These are phyloP conservation scores for Xyrauchen texanus DNA, from an alignment of 2,113 vertebrate species.

Conservation along the genomic window DNA sequence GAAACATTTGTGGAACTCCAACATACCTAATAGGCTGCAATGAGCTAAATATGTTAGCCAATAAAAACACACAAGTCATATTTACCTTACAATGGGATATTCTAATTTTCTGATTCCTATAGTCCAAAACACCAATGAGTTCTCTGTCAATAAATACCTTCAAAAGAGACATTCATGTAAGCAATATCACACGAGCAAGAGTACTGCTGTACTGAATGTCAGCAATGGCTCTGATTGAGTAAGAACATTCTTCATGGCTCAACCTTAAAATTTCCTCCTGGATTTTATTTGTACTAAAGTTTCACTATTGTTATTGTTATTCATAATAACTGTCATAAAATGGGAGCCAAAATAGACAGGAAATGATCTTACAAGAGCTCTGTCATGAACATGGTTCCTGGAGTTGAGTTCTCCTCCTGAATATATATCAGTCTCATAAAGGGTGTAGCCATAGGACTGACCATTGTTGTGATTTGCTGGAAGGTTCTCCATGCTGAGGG, in stretches of 20 bases:
- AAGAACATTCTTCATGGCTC: background rate
- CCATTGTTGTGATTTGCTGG: constrained; percentile 79
- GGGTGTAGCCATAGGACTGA: constrained; percentile 86
- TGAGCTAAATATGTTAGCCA: too few relatives aligned
- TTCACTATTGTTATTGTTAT: too few relatives aligned
- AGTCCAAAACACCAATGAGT: constrained; percentile 82
- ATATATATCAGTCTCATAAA: constrained; percentile 85
- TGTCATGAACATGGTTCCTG: constrained; percentile 79
- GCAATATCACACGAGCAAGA: too few relatives aligned
- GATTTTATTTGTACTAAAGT: background rate
- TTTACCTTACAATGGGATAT: constrained; percentile 80
- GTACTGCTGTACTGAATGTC: too few relatives aligned
- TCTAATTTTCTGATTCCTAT: constrained; percentile 72
- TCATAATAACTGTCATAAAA: background rate
- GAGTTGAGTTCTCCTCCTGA: constrained; percentile 78
- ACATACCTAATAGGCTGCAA: too few relatives aligned
- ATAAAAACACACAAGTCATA: too few relatives aligned
- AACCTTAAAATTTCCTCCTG: background rate
- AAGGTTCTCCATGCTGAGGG: constrained; percentile 90
- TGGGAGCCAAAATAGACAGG: background rate
- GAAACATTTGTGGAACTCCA: too few relatives aligned
- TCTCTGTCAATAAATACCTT: constrained; percentile 86
- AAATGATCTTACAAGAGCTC: constrained; percentile 78
- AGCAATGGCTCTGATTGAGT: too few relatives aligned
- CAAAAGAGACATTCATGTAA: constrained; percentile 32